Evolutionary conservation across 37 sponge, comb jelly and placozoan genomes (phyloP), one percentile per base, ranked within the genome.

Genomic region (Trichoplax adhaerens): DNA sequence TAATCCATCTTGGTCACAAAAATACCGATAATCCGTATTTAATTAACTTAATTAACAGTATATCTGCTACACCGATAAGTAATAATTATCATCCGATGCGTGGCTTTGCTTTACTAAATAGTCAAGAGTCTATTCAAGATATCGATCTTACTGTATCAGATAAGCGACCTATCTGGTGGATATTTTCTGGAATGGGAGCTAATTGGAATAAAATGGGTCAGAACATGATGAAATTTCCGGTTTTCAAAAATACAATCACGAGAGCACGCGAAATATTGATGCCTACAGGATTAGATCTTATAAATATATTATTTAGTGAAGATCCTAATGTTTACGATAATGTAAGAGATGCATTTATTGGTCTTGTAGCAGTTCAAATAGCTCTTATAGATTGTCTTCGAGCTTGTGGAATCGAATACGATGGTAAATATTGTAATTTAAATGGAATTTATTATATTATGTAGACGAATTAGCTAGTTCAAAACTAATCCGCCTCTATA

Each of bases 171-270:
- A 50, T 81, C 55, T 74, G 75, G 76, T 79, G 76, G 48, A 62
- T 77, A 1, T 77, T 77, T 68, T 57, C 66, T 6, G 82, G 82
- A 0, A 78, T 81, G 77, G 82, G 82, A 1, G 73, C 74, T 8
- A 77, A 81, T 77, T 81, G 82, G 82, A 48, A 58, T 58, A 77
- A 59, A 52, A 81, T 81, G 72, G 82, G 77, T 4, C 50, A 57
- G 4, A 72, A 81, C 54, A 74, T 81, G 12, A 60, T 10, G 62
- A 12, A 12, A 60, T 60, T 60, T 12, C 12, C 62, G 8, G 12
- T n/a, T 60, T 12, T 60, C 62, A n/a, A 60, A n/a, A n/a, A n/a
- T n/a, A 8, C 12, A 60, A 60, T 12, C 62, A 8, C 10, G 6
- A 6, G 10, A 12, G 10, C 54, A 4, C 73, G 50, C 5, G 63